A percentile compares a stretch with the other conserved stretches of the same genome.
Conservation (phyloP, 2,113 vertebrate species). For the Pluvianellus socialis region DNA sequence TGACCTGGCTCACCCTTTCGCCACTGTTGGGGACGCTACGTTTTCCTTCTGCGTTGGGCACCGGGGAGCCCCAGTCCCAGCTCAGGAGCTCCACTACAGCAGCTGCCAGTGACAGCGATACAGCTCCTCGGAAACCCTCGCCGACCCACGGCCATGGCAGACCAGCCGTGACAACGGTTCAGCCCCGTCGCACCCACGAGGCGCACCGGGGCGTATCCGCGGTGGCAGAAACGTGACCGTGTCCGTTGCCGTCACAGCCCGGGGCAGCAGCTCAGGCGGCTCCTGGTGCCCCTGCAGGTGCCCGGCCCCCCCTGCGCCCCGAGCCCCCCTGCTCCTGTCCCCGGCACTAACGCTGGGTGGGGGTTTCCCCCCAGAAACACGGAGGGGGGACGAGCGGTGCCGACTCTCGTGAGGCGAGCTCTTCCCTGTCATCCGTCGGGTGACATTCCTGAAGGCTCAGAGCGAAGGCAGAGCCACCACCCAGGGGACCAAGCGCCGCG, state of each 20-base stretch:
- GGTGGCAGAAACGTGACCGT: rapidly evolving
- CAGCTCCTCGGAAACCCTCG: neutral
- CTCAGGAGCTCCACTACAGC: rapidly evolving
- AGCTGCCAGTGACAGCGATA: neutral
- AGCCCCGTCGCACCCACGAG: neutral
- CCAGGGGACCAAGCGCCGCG: neutral
- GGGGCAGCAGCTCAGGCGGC: neutral
- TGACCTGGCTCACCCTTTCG: neutral
- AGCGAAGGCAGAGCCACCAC: neutral
- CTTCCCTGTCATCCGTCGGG: neutral
- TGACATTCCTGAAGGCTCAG: neutral
- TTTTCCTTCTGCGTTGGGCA: neutral
- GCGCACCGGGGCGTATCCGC: rapidly evolving
- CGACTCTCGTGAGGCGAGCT: neutral
- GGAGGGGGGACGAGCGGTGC: neutral
- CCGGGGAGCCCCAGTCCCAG: neutral
- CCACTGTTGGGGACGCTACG: no score
- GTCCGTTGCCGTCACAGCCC: neutral
- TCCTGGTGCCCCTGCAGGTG: neutral
- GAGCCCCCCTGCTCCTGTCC: neutral
- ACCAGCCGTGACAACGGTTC: neutral
- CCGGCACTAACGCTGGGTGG: rapidly evolving
- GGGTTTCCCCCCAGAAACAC: rapidly evolving
- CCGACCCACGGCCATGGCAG: neutral
- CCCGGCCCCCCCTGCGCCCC: neutral